Percentiles rank a stretch among this genome's conserved stretches.
phyloP scores from a whole-genome alignment of 2,888 invertebrate species.

The Neoscelio sp. region DNA sequence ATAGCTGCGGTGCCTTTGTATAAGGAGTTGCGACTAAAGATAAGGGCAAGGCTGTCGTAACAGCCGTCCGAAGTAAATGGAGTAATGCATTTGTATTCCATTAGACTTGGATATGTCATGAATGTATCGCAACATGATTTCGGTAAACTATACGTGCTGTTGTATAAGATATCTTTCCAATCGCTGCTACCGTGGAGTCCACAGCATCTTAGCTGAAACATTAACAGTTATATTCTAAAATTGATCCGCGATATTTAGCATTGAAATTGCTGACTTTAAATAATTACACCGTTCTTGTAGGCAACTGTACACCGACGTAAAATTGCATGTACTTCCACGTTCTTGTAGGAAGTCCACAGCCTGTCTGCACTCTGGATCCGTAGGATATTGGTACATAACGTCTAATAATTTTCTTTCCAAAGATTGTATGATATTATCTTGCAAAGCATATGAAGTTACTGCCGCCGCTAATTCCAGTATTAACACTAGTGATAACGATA shows the following conservation, averaged over 20 bases:
- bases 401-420: constrained; percentile 83
- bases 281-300: not conserved
- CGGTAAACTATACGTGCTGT: constrained; percentile 82
- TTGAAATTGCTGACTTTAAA: constrained; percentile 8
- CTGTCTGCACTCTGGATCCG: constrained; percentile 79
- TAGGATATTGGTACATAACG: constrained; percentile 83
- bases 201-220: constrained; percentile 81
- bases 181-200: constrained; percentile 78
- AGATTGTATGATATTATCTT: constrained; percentile 81
- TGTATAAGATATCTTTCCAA: constrained; percentile 85
- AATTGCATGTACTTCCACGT: constrained; percentile 82
- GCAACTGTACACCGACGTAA: not conserved
- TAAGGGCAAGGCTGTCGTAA: constrained; percentile 85
- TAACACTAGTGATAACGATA: constrained; percentile 84
- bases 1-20: constrained; percentile 90
- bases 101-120: too few relatives aligned
- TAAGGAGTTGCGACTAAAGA: constrained; percentile 89
- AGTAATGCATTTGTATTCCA: not conserved
- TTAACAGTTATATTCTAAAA: too few relatives aligned
- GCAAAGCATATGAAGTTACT: constrained; percentile 84
- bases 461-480: constrained; percentile 86
- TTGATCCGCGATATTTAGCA: not conserved
- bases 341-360: constrained; percentile 86
- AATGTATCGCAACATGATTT: constrained; percentile 84
- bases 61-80: constrained; percentile 84